Base-by-base conservation (phyloP, 1,140 invertebrate species). In the Drosophila teissieri region DNA sequence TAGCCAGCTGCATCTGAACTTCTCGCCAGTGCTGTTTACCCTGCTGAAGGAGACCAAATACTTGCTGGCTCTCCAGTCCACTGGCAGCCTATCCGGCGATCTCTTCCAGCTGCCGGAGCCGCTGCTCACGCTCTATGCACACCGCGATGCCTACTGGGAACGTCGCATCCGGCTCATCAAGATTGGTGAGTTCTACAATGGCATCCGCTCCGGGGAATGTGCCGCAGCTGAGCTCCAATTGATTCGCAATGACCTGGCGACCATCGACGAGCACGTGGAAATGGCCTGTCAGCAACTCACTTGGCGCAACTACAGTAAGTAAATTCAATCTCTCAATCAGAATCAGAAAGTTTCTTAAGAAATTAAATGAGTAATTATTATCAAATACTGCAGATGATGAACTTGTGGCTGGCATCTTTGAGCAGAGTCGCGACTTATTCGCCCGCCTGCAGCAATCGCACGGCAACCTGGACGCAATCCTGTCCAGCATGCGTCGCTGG, bases 391-490 rank as follows among this genome's bases (percentile, higher is more conserved):
- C 39, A 91, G 90, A 91, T 73, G 68, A 77, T 7, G 12, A 39
- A 0, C 82, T 91, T 3, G 75, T 91, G 37, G 70, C 73, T 19
- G 56, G 69, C 48, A 91, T 91, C n/a, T 90, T 80, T 44, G 65
- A 74, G 6, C 68, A 76, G n/a, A 78, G 90, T 1, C 65, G 79
- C 4, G 62, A 65, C 14, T 79, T 96, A 34, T 94, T 95, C 62
- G 81, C 92, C 17, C 91, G 95, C 49, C 93, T 96, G 4, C 92
- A 94, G 58, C 93, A 94, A 62, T 92, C 95, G 2, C 95, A 96
- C 84, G 86, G 93, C 19, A 94, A 94, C 70, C 40, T 92, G 39
- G 55, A 80, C 0, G 51, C 75, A 56, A 92, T 93, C 14, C 65
- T 91, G 64, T 92, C 92, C 49, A 88, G 95, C 36, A 94, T 95